A percentile compares a stretch with the other conserved stretches of the same genome.
These are phyloP conservation scores for Acleris laterana DNA, from an alignment of 2,888 invertebrate species.

Conservation along the genomic window DNA sequence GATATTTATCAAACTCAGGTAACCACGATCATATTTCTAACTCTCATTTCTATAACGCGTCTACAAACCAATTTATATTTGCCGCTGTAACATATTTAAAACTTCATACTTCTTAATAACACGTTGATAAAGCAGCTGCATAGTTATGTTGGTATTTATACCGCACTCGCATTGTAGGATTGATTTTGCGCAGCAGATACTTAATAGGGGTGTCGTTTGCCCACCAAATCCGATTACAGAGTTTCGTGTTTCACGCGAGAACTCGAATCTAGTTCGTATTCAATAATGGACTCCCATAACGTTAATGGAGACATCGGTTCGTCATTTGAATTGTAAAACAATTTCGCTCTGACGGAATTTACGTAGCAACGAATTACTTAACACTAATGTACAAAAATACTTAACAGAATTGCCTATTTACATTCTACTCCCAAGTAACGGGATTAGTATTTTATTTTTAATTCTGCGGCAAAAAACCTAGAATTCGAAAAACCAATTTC, in stretches of 20 bases:
- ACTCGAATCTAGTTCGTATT: constrained; percentile 44
- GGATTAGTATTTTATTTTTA: constrained; percentile 8
- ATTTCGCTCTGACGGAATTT: constrained; percentile 28
- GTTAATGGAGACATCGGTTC: constrained; percentile 40
- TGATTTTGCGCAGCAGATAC: constrained; percentile 41
- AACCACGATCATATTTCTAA: constrained; percentile 25
- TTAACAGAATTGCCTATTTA: not conserved
- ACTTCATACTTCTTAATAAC: not conserved
- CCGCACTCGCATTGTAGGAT: constrained; percentile 25
- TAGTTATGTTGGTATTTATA: constrained; percentile 21
- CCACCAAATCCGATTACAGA: constrained; percentile 53
- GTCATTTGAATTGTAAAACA: constrained; percentile 43
- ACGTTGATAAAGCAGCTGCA: not conserved
- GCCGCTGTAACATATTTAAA: not conserved
- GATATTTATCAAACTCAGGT: constrained; percentile 21
- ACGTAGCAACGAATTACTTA: constrained; percentile 18
- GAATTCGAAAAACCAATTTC: constrained; percentile 27
- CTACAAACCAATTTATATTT: constrained; percentile 8
- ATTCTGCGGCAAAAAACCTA: not conserved
- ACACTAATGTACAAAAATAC: constrained; percentile 13
- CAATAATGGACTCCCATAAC: constrained; percentile 31
- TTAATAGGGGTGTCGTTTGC: constrained; percentile 56
- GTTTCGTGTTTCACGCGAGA: constrained; percentile 46
- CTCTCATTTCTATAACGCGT: constrained; percentile 21
- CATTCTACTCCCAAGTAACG: not conserved